Base-by-base conservation (phyloP, 2,113 vertebrate species). In the Silurus glanis region DNA sequence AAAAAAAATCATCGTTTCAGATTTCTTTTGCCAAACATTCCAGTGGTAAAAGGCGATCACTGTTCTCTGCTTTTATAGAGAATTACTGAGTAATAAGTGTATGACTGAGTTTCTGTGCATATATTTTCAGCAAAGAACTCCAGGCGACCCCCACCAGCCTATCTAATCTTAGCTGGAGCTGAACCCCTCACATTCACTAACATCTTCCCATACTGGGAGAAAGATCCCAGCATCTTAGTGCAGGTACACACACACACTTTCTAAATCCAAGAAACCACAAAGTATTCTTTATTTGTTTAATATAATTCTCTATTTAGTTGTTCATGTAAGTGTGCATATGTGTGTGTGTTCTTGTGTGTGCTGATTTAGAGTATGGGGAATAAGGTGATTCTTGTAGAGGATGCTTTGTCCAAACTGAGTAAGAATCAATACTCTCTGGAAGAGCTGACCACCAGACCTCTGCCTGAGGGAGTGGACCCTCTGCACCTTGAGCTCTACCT, bases 131-230 rank as follows among this genome's bases (percentile, higher is more conserved):
- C 94, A 75, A 96, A 95, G 91, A 96, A 93, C 89, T 89, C 91
- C 14, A 94, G 92, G 72, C 94, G 94, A 85, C 93, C 94, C 71
- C 95, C 95, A 51, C 93, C 90, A 89, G 95, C 95, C 0, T 96
- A 96, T 82, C 89, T 96, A 81, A 93, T 95, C 89, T 88, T 92
- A 19, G 94, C 95, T 74, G 95, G 95, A 84, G 92, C 90, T 23
- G 95, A 96, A 86, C 95, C 95, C 0, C 93, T 96, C 62, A 96
- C 95, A 4, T 96, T 96, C 89, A 95, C 95, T 64, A 96, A 95
- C 91, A 95, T 96, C 86, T 96, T 96, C 87, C 95, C 95, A 0
- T 92, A 93, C 89, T 96, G 95, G 95, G 92, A 95, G 88, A 93
- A 90, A 78, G 90, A 94, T 78, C 14, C 91, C 58, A 92, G 51